Percentiles rank a stretch among this genome's conserved stretches.
These are phyloP conservation scores for Coenonympha arcania DNA, from an alignment of 2,888 invertebrate genomes.

Conservation along the genomic window DNA sequence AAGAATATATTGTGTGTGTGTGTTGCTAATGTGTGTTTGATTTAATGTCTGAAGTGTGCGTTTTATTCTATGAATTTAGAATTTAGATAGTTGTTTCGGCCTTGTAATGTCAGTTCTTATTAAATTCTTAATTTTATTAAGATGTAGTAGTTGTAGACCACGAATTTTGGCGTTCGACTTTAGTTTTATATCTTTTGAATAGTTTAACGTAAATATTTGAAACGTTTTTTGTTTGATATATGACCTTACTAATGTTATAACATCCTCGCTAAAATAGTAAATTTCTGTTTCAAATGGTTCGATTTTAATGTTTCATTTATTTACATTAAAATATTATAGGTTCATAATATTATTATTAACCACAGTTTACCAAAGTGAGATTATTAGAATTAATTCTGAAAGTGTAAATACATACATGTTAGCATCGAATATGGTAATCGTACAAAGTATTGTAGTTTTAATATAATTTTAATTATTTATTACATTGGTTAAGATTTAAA, in stretches of 20 bases:
- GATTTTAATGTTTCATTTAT: constrained; percentile 7
- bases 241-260: no score
- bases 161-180: not conserved
- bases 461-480: constrained; percentile 56
- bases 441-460: constrained; percentile 64
- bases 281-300: not conserved
- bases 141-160: not conserved
- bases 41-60: constrained; percentile 8
- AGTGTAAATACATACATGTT: constrained; percentile 35
- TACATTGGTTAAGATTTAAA: constrained; percentile 43
- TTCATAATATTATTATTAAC: constrained; percentile 70
- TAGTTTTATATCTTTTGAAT: constrained; percentile 1
- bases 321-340: constrained; percentile 28
- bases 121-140: not conserved
- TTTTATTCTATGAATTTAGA: constrained; percentile 2
- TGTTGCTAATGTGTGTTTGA: not conserved
- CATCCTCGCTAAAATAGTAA: no score
- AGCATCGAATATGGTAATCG: constrained; percentile 39
- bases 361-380: constrained; percentile 77
- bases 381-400: constrained; percentile 60
- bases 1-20: not conserved
- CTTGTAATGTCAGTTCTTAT: constrained; percentile 6
- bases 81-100: constrained; percentile 3
- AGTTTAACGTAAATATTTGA: constrained; percentile 12
- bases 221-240: not conserved